phyloP scores from a whole-genome alignment of 2,113 vertebrate species.

The Campylorhamphus procurvoides region DNA sequence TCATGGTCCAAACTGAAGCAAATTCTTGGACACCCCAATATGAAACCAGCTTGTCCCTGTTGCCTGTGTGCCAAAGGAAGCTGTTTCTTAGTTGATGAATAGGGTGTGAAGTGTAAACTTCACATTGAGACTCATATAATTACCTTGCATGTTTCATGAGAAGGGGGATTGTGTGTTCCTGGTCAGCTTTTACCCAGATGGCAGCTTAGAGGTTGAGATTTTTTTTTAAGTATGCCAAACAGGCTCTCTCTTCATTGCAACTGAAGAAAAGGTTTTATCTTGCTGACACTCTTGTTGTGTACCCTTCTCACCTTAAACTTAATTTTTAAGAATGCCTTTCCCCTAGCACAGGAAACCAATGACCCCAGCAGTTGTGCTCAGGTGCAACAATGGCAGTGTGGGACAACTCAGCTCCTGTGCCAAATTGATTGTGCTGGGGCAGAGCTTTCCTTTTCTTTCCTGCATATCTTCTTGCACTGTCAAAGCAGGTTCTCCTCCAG shows the following conservation, averaged over 20 bases:
- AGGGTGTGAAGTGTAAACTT: conserved; percentile 16
- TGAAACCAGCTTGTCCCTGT: conserved; percentile 3
- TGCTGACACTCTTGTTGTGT: neutral
- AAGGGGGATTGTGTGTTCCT: neutral
- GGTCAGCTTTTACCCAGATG: neutral
- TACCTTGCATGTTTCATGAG: neutral
- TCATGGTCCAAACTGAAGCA: neutral
- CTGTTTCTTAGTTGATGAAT: conserved; percentile 10
- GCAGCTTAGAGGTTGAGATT: neutral
- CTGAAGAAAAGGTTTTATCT: neutral
- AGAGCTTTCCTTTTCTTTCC: neutral
- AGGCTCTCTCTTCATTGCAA: neutral
- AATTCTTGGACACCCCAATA: neutral
- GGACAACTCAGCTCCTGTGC: neutral
- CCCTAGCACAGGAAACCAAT: neutral
- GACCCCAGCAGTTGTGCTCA: neutral
- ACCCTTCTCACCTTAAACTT: neutral
- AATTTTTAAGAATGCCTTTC: neutral
- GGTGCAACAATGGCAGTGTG: accelerated
- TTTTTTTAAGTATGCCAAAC: neutral
- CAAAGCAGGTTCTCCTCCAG: neutral
- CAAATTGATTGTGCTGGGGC: accelerated
- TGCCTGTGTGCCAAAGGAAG: neutral
- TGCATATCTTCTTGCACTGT: neutral
- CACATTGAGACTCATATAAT: neutral